These are phyloP conservation scores for Danaus melanippus DNA, from an alignment of 1,140 invertebrate species.

Conservation along the genomic window DNA sequence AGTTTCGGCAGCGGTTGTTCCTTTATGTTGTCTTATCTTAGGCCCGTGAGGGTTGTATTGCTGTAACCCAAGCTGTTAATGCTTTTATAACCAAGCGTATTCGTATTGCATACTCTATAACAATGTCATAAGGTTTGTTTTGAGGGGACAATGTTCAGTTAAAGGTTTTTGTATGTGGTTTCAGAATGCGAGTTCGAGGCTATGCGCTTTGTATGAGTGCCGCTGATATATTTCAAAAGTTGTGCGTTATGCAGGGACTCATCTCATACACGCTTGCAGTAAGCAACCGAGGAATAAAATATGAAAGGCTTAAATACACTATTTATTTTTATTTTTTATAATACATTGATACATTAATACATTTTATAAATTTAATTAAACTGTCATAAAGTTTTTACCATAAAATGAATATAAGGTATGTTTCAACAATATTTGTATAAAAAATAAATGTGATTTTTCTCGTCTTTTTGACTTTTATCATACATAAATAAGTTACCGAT, in stretches of 20 bases:
- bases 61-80: conserved; percentile 10
- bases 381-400: too few relatives aligned
- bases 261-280: conserved; percentile 11
- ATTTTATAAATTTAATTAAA: too few relatives aligned
- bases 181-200: conserved; percentile 46
- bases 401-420: too few relatives aligned
- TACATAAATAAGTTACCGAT: too few relatives aligned
- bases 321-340: too few relatives aligned
- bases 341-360: too few relatives aligned
- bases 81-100: conserved; percentile 8
- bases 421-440: too few relatives aligned
- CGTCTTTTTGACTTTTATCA: too few relatives aligned
- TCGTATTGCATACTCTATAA: conserved; percentile 16
- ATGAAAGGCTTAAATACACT: neutral
- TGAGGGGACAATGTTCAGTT: too few relatives aligned
- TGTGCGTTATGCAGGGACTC: conserved; percentile 25
- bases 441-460: too few relatives aligned
- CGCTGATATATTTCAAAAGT: conserved; percentile 62
- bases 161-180: conserved; percentile 6
- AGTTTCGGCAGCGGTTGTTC: conserved; percentile 43
- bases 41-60: conserved; percentile 30
- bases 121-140: conserved; percentile 20
- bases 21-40: conserved; percentile 63
- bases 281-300: conserved; percentile 1
- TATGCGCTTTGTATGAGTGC: conserved; percentile 51